A percentile compares a stretch with the other conserved stretches of the same genome.
phyloP scores from a whole-genome alignment of 2,888 invertebrate genomes.

The Eudemis profundana region DNA sequence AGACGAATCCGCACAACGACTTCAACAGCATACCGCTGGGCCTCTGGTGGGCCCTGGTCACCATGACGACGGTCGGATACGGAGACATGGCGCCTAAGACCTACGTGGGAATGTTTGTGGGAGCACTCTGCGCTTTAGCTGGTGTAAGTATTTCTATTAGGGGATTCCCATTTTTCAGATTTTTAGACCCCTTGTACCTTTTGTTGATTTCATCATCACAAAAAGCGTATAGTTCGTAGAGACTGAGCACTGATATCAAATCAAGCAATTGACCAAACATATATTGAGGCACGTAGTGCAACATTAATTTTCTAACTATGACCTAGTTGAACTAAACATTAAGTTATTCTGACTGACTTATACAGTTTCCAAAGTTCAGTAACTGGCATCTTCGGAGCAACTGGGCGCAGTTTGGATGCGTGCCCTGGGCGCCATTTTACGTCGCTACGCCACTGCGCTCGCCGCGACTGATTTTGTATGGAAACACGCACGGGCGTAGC shows the following conservation, averaged over 20 bases:
- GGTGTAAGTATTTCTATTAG: conserved; percentile 93
- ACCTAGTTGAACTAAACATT: conserved; percentile 9
- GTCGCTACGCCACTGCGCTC: too few species aligned
- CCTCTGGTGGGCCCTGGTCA: conserved; percentile 99
- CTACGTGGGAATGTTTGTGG: conserved; percentile 99
- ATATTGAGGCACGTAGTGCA: background rate
- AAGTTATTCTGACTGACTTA: conserved; percentile 1
- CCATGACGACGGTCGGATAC: conserved; percentile 99
- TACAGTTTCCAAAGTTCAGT: conserved; percentile 10
- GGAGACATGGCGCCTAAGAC: conserved; percentile 99
- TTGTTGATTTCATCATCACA: too few species aligned
- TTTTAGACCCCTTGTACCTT: too few species aligned
- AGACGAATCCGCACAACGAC: conserved; percentile 97
- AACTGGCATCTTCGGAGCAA: conserved; percentile 11
- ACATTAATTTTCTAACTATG: background rate
- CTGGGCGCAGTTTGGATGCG: too few species aligned
- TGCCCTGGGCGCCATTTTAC: too few species aligned
- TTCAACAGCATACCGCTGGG: conserved; percentile 99
- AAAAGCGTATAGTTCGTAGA: too few species aligned
- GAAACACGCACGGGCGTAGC: too few species aligned
- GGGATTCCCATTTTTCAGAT: too few species aligned
- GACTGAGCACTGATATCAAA: too few species aligned
- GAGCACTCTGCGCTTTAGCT: conserved; percentile 98
- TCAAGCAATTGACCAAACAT: background rate
- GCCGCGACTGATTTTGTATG: too few species aligned